Conservation (phyloP, 2,888 invertebrate genomes). For the Drosophila sordidula region DNA sequence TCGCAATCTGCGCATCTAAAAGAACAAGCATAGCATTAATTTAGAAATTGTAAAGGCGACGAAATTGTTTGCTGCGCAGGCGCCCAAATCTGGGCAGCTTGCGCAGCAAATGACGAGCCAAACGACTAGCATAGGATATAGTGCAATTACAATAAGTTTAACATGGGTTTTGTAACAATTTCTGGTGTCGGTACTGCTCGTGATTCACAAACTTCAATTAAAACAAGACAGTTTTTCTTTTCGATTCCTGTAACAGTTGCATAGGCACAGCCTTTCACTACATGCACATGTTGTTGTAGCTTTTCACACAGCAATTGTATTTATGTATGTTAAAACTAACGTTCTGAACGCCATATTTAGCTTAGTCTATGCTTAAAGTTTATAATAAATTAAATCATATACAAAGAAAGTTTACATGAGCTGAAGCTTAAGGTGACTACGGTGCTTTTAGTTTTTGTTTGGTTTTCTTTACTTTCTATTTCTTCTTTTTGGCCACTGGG, state of each 20-base stretch:
- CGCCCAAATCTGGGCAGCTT: constrained; percentile 35
- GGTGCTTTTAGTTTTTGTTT: constrained; percentile 9
- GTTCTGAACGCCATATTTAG: constrained; percentile 76
- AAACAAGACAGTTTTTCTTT: constrained; percentile 10
- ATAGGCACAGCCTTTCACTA: constrained; percentile 58
- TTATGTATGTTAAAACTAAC: constrained; percentile 69
- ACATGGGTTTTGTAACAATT: constrained; percentile 27
- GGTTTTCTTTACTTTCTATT: constrained; percentile 32
- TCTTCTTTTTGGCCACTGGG: constrained; percentile 86
- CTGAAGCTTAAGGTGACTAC: constrained; percentile 43
- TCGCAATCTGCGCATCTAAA: constrained; percentile 79
- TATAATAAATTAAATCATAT: constrained; percentile 72
- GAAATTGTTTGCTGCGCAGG: constrained; percentile 75
- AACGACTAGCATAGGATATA: constrained; percentile 65
- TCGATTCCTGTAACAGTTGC: constrained; percentile 39
- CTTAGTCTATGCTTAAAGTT: constrained; percentile 67
- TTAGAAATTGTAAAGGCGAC: constrained; percentile 40
- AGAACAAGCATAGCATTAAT: constrained; percentile 43
- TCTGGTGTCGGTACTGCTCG: constrained; percentile 58
- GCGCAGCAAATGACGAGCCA: constrained; percentile 74
- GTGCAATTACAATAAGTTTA: constrained; percentile 59
- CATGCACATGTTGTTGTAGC: constrained; percentile 51
- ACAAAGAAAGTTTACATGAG: constrained; percentile 50
- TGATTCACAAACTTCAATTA: constrained; percentile 6
- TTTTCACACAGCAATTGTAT: constrained; percentile 63